A percentile compares a stretch with the other conserved stretches of the same genome.
Evolutionary conservation across 1,140 invertebrate species (phyloP).

Genomic region (Nasonia longicornis): DNA sequence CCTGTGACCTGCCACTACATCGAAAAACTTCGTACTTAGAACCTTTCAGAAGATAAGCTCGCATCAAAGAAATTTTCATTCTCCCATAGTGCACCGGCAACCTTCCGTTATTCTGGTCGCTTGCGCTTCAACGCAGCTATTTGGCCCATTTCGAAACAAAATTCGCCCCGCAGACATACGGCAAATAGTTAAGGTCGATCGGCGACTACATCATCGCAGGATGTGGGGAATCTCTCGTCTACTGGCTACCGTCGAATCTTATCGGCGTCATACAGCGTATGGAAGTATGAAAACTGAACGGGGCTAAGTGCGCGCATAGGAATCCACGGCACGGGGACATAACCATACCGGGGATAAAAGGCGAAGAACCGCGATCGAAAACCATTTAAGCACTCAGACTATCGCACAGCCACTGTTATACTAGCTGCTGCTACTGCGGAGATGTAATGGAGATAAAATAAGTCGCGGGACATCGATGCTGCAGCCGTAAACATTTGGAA

Average conservation of each 20-base stretch:
- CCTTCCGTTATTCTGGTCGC: background rate
- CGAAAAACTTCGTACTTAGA: no score
- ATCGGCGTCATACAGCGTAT: slow-evolving; percentile 15
- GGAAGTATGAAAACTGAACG: slow-evolving; percentile 5
- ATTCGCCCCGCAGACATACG: background rate
- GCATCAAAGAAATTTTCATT: no score
- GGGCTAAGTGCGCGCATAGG: background rate
- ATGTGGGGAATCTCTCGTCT: background rate
- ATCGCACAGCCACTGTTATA: background rate
- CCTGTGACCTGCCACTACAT: no score
- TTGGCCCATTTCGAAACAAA: background rate
- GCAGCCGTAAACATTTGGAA: slow-evolving; percentile 14
- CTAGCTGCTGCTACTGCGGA: no score
- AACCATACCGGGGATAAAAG: slow-evolving; percentile 30
- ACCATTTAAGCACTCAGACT: background rate
- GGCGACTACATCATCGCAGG: background rate
- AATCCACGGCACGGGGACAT: slow-evolving; percentile 5
- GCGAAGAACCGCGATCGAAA: slow-evolving; percentile 6
- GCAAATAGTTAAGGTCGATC: background rate
- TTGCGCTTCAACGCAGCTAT: background rate
- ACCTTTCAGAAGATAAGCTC: no score
- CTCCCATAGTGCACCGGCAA: no score
- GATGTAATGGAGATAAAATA: slow-evolving; percentile 25
- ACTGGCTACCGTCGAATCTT: slow-evolving; percentile 11
- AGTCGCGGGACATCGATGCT: background rate